phyloP scores from a whole-genome alignment of 2,113 vertebrate genomes.

The Arenaria interpres region DNA sequence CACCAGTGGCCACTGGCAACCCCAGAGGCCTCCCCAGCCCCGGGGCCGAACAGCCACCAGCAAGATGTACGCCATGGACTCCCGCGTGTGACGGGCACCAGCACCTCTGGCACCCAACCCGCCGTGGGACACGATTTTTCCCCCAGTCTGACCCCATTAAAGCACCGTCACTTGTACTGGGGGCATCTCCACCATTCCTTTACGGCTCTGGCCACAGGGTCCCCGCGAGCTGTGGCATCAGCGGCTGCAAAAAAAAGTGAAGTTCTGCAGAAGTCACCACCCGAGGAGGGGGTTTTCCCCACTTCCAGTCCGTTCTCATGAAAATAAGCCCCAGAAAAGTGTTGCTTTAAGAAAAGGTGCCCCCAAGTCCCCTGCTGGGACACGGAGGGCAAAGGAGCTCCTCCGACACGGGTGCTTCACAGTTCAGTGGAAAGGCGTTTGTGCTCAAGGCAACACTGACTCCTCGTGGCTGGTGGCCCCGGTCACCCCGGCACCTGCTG shows the following conservation, averaged over 20 bases:
- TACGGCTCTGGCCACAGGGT: not conserved
- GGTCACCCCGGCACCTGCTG: rapidly evolving
- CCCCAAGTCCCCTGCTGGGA: not conserved
- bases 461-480: not conserved
- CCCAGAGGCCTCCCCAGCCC: not conserved
- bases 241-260: not conserved
- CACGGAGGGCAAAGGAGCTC: not conserved
- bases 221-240: rapidly evolving
- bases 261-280: not conserved
- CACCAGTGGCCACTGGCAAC: not conserved
- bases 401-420: not conserved
- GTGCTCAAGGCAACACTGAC: not conserved
- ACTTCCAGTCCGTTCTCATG: not conserved
- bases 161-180: not conserved
- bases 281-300: no score
- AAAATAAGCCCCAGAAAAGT: not conserved
- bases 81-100: conserved; percentile 49
- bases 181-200: not conserved
- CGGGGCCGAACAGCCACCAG: not conserved
- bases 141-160: not conserved
- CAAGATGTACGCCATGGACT: conserved; percentile 70
- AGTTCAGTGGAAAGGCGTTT: not conserved
- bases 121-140: rapidly evolving
- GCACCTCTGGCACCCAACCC: not conserved
- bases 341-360: not conserved